A percentile compares a stretch with the other conserved stretches of the same genome.
Evolutionary conservation across 2,113 vertebrate genomes (phyloP).

Genomic region (Theristicus caerulescens): DNA sequence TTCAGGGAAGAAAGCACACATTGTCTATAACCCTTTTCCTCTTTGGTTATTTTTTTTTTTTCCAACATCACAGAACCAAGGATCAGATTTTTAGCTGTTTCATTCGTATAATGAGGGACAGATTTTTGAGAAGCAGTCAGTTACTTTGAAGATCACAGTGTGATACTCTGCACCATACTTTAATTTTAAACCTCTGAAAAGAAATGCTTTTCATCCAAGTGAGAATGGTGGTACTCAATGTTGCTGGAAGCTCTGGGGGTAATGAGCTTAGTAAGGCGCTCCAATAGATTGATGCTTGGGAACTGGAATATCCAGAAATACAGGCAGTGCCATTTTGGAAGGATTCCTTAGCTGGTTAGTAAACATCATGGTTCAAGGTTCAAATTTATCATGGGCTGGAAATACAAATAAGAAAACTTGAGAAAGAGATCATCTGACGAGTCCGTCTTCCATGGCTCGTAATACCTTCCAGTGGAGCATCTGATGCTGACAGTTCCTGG

Average conservation of each 20-base stretch:
- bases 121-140: background rate
- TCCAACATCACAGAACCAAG: accelerated
- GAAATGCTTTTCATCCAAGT: background rate
- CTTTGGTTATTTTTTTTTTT: too few relatives aligned
- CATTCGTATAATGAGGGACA: accelerated
- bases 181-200: background rate
- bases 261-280: accelerated
- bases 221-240: background rate
- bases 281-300: background rate
- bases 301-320: background rate
- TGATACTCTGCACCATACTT: background rate
- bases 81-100: background rate
- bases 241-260: background rate
- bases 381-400: background rate
- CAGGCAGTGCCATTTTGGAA: background rate
- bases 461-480: background rate
- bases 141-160: background rate
- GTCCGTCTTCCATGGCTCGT: background rate
- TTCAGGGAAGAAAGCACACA: background rate
- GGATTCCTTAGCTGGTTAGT: background rate
- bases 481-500: background rate
- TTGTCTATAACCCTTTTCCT: background rate
- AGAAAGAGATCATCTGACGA: background rate
- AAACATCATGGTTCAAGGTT: background rate
- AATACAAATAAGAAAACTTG: background rate